phyloP scores from a whole-genome alignment of 2,888 invertebrate genomes.

The Rhamphomyia laevipes region DNA sequence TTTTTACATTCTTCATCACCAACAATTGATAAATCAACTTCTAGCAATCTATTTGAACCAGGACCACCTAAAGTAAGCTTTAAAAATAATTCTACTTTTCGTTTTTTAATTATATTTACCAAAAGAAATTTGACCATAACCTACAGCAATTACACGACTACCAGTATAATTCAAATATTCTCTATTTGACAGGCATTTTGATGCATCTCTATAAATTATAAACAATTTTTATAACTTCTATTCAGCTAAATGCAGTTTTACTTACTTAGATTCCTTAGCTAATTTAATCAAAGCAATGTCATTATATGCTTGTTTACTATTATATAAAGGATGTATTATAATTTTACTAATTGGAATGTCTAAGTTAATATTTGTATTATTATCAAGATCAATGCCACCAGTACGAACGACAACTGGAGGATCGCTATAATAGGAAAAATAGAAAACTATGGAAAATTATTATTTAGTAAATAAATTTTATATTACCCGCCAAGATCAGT shows the following conservation, averaged over 20 bases:
- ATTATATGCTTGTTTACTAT: background rate
- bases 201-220: background rate
- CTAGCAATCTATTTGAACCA: no score
- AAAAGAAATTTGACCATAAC: background rate
- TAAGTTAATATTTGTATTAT: conserved; percentile 1
- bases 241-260: background rate
- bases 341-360: conserved; percentile 7
- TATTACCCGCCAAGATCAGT: conserved; percentile 13
- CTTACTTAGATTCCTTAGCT: background rate
- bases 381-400: conserved; percentile 13
- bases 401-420: conserved; percentile 13
- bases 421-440: conserved; percentile 8
- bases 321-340: conserved; percentile 12
- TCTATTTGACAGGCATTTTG: background rate
- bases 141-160: background rate
- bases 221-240: background rate
- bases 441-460: background rate
- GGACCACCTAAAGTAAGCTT: no score
- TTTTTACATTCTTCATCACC: no score
- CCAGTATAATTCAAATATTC: background rate
- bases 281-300: conserved; percentile 3
- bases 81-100: background rate
- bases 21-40: no score
- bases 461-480: conserved; percentile 9
- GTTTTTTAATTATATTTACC: background rate